These are phyloP conservation scores for Euzophera pinguis DNA, from an alignment of 2,888 invertebrate species.

Conservation along the genomic window DNA sequence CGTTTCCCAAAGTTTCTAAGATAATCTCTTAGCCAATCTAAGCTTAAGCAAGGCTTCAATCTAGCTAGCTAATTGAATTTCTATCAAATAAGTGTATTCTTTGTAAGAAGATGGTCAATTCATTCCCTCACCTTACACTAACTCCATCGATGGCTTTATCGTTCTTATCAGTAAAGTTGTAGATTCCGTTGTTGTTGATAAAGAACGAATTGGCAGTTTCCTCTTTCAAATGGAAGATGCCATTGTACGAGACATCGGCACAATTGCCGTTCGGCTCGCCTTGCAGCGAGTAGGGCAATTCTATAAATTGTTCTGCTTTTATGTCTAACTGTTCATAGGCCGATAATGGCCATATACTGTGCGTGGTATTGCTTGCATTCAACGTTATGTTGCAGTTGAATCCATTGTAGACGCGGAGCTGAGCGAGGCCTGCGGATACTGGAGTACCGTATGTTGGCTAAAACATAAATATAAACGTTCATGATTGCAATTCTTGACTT, in stretches of 20 bases:
- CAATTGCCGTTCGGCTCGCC: slow-evolving; percentile 44
- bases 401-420: slow-evolving; percentile 86
- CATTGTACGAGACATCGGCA: slow-evolving; percentile 33
- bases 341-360: slow-evolving; percentile 49
- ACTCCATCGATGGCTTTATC: slow-evolving; percentile 66
- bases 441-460: slow-evolving; percentile 80
- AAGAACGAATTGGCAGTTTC: slow-evolving; percentile 66
- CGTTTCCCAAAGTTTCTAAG: too few species aligned
- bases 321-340: slow-evolving; percentile 67
- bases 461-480: neutral
- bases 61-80: too few species aligned
- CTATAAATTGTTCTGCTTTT: slow-evolving; percentile 30
- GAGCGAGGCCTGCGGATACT: slow-evolving; percentile 79
- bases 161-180: slow-evolving; percentile 59
- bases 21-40: too few species aligned
- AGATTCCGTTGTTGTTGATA: slow-evolving; percentile 41
- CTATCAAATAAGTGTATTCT: too few species aligned
- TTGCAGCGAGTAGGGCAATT: slow-evolving; percentile 55
- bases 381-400: slow-evolving; percentile 77
- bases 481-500: neutral
- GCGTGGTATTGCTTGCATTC: slow-evolving; percentile 29
- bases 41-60: too few species aligned
- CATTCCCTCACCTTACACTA: slow-evolving; percentile 46
- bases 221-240: slow-evolving; percentile 45
- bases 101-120: too few species aligned